phyloP scores from a whole-genome alignment of 2,888 invertebrate genomes.

The Cremastinae sp. region DNA sequence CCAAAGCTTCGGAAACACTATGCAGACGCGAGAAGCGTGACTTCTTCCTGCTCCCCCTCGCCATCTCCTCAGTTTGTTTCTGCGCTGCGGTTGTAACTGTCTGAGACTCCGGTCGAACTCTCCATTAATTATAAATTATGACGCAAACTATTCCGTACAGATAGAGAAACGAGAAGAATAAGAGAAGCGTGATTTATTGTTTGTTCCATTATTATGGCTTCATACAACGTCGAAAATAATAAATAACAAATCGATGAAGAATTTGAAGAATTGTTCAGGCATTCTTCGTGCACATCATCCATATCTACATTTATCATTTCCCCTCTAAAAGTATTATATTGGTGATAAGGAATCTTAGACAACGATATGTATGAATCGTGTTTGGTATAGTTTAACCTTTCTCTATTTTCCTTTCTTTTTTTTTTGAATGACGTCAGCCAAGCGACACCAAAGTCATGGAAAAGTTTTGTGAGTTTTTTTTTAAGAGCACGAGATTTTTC shows the following conservation, averaged over 20 bases:
- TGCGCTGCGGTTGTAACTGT: constrained; percentile 44
- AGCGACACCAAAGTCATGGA: constrained; percentile 38
- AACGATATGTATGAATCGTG: constrained; percentile 44
- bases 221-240: constrained; percentile 35
- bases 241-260: constrained; percentile 55
- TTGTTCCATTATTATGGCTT: constrained; percentile 49
- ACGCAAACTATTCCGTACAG: constrained; percentile 18
- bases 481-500: constrained; percentile 42
- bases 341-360: constrained; percentile 33
- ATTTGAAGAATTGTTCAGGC: constrained; percentile 52
- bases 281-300: constrained; percentile 18
- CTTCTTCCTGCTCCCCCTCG: constrained; percentile 21
- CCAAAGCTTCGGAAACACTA: constrained; percentile 44
- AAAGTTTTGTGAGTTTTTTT: constrained; percentile 50
- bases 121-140: constrained; percentile 61
- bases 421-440: constrained; percentile 30
- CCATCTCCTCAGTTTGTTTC: constrained; percentile 43
- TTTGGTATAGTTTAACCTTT: constrained; percentile 22
- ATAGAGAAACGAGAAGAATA: constrained; percentile 18
- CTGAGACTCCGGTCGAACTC: constrained; percentile 43
- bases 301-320: background rate
- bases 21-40: constrained; percentile 36
- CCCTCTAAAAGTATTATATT: constrained; percentile 30
- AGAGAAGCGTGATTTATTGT: constrained; percentile 54
- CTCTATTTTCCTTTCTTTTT: constrained; percentile 10